These are phyloP conservation scores for Rotaria magnacalcarata DNA, from an alignment of 2,888 invertebrate species.

Conservation along the genomic window DNA sequence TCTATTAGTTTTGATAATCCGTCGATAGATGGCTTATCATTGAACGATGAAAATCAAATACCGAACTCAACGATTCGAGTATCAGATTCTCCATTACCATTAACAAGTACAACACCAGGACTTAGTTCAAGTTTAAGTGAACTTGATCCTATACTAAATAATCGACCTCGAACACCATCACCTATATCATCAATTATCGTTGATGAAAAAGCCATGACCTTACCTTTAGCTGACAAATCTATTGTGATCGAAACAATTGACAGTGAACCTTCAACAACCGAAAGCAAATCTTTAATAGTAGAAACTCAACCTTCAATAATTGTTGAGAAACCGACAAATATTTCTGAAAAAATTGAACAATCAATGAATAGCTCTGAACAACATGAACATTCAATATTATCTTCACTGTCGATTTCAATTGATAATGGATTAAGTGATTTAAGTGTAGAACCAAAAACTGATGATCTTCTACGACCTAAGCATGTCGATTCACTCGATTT, in stretches of 20 bases:
- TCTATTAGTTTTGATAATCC: slow-evolving; percentile 30
- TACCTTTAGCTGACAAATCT: neutral
- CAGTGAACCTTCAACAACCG: neutral
- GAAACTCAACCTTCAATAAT: neutral
- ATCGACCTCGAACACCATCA: neutral
- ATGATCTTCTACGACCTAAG: neutral
- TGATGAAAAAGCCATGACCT: neutral
- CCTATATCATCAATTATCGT: neutral
- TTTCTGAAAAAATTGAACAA: neutral
- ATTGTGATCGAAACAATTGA: neutral
- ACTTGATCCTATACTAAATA: slow-evolving; percentile 4
- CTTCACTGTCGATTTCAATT: neutral
- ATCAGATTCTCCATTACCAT: neutral
- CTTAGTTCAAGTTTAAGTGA: slow-evolving; percentile 33
- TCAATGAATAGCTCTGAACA: neutral
- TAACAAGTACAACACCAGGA: neutral
- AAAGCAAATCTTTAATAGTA: neutral
- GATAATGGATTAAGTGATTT: neutral
- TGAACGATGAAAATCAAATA: neutral
- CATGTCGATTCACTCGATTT: neutral
- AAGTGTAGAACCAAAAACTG: neutral
- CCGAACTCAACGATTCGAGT: neutral
- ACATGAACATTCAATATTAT: neutral
- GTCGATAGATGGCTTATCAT: neutral
- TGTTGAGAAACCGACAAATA: neutral